These are phyloP conservation scores for Parnassius apollo DNA, from an alignment of 2,888 invertebrate species.

Conservation along the genomic window DNA sequence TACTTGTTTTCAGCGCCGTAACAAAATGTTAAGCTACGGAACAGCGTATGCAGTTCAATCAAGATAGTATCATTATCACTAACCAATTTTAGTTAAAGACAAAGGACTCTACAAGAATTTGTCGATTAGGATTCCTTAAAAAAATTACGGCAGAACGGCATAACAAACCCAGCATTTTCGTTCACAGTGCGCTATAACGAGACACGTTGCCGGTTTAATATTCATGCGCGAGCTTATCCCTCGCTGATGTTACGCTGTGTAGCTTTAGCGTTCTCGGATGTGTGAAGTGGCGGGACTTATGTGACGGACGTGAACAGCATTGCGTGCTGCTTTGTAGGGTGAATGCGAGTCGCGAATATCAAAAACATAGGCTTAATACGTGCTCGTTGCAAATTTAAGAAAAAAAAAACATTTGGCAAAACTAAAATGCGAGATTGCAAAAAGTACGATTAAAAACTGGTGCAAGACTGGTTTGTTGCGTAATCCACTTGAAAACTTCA, in stretches of 20 bases:
- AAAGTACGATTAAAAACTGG: too few species aligned
- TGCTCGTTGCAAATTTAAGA: conserved; percentile 3
- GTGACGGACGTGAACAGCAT: conserved; percentile 22
- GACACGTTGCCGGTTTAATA: conserved; percentile 43
- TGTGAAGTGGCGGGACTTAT: conserved; percentile 24
- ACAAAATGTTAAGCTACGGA: too few species aligned
- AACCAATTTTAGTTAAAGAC: too few species aligned
- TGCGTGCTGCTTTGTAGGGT: conserved; percentile 12
- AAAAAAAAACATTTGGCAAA: too few species aligned
- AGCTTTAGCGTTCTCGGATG: conserved; percentile 17
- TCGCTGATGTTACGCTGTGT: conserved; percentile 7
- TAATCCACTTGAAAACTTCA: too few species aligned
- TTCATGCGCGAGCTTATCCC: conserved; percentile 51
- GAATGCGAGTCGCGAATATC: conserved; percentile 11
- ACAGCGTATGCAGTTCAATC: too few species aligned
- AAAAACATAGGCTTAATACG: conserved; percentile 9
- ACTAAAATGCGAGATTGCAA: too few species aligned
- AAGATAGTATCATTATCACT: too few species aligned
- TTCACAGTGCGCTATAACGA: conserved; percentile 37
- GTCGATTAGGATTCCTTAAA: not conserved
- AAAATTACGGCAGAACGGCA: conserved; percentile 10
- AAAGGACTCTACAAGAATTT: too few species aligned
- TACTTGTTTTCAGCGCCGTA: too few species aligned
- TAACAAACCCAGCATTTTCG: conserved; percentile 17
- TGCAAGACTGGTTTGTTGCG: too few species aligned